Conservation (phyloP, 2,888 invertebrate species). For the Anaspis maculata region DNA sequence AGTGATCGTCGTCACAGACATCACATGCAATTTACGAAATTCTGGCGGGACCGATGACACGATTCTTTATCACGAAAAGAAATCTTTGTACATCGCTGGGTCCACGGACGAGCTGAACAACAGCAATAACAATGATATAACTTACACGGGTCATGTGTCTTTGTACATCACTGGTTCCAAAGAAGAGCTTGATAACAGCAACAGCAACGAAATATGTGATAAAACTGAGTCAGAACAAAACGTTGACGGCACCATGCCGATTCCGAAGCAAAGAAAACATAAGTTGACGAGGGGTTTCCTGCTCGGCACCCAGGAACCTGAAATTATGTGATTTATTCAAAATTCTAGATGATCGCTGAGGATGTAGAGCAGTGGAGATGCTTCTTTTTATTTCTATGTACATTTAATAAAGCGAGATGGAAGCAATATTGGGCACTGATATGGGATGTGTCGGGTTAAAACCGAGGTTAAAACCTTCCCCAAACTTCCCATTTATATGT, state of each 20-base stretch:
- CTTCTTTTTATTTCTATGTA: too few relatives aligned
- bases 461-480: too few relatives aligned
- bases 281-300: conserved; percentile 14
- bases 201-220: conserved; percentile 8
- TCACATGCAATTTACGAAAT: conserved; percentile 3
- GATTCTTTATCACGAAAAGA: conserved; percentile 10
- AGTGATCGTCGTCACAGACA: conserved; percentile 2
- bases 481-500: too few relatives aligned
- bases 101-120: conserved; percentile 10
- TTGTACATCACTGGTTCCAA: conserved; percentile 12
- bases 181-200: conserved; percentile 10
- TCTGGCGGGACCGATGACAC: neutral
- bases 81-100: conserved; percentile 13
- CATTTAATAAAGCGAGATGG: too few relatives aligned
- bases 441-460: too few relatives aligned
- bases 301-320: too few relatives aligned
- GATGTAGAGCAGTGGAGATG: too few relatives aligned
- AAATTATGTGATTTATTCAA: too few relatives aligned
- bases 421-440: too few relatives aligned
- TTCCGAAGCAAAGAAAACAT: conserved; percentile 12
- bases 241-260: conserved; percentile 4
- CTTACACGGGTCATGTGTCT: conserved; percentile 10
- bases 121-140: too few relatives aligned
- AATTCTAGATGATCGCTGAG: too few relatives aligned
- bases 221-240: conserved; percentile 7